Base-by-base conservation (phyloP, 2,888 invertebrate genomes). In the Ganaspis brasiliensis region DNA sequence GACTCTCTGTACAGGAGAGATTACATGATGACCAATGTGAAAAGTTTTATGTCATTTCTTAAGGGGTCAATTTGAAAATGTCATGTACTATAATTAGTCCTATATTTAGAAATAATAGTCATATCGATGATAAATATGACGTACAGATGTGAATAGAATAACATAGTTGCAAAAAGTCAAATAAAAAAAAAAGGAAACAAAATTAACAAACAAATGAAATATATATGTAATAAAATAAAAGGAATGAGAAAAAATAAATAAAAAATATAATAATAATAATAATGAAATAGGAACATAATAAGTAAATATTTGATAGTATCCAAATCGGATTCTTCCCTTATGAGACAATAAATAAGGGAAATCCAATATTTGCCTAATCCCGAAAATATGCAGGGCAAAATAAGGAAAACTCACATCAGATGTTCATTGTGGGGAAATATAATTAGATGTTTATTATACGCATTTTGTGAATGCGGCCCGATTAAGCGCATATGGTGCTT, bases 371-470 rank as follows among this genome's bases (percentile, higher is more conserved):
- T 67, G 45, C 67, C 37, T 67, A 67, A 45, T 45, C 45, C 19
- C 8, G 24, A 40, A 67, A 67, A 67, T 67, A 45, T 67, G 45
- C 45, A 45, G 67, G 45, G 21, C 4, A 14, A 45, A 67, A 45
- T 45, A 24, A 45, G 67, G 67, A 67, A 67, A 67, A 67, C 67
- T 67, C 9, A 24, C 67, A 45, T 67, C 67, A 67, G 67, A 67
- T 67, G 67, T 45, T 37, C 67, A 45, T 67, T 67, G 67, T 67
- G 67, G 45, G 67, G 40, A 21, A 59, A 45, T 67, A 67, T 67
- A 67, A 67, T 67, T 67, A 67, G 67, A 67, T 67, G 67, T 67
- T 67, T 67, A 67, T 67, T 67, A 45, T 45, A 67, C 67, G 24
- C 21, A 67, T 67, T 67, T 67, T 21, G 45, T 67, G 45, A 67